phyloP scores from a whole-genome alignment of 2,888 invertebrate genomes.

The Nemapogon koenigi region DNA sequence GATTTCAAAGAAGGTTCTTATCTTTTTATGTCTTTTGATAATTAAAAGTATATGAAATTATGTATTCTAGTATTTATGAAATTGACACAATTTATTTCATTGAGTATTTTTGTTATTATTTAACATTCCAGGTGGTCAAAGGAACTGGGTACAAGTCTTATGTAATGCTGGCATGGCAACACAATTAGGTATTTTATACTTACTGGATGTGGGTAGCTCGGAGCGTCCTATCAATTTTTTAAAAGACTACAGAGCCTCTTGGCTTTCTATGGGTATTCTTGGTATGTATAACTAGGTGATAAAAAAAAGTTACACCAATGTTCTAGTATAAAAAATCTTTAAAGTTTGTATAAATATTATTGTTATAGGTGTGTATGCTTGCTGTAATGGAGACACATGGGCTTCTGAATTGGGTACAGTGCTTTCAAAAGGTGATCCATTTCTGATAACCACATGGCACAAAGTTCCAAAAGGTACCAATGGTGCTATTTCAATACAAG shows the following conservation, averaged over 20 bases:
- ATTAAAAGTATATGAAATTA: not conserved
- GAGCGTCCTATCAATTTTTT: constrained; percentile 82
- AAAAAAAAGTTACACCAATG: not conserved
- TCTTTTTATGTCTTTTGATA: constrained; percentile 1
- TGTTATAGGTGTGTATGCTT: constrained; percentile 71
- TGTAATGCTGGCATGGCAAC: constrained; percentile 91
- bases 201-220: constrained; percentile 79
- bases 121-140: constrained; percentile 74
- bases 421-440: constrained; percentile 70
- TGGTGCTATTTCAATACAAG: constrained; percentile 78
- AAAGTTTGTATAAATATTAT: not conserved
- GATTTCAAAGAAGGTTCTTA: constrained; percentile 79
- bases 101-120: not conserved
- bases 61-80: not conserved
- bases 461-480: constrained; percentile 88
- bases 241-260: constrained; percentile 77
- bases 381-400: constrained; percentile 90
- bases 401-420: constrained; percentile 88
- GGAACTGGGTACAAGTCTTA: constrained; percentile 89
- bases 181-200: constrained; percentile 76
- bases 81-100: not conserved
- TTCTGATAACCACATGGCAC: constrained; percentile 75
- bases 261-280: constrained; percentile 81
- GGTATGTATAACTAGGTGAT: constrained; percentile 42
- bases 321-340: not conserved